Evolutionary conservation across 2,113 vertebrate genomes (phyloP).

Genomic region (Oreochromis aureus): DNA sequence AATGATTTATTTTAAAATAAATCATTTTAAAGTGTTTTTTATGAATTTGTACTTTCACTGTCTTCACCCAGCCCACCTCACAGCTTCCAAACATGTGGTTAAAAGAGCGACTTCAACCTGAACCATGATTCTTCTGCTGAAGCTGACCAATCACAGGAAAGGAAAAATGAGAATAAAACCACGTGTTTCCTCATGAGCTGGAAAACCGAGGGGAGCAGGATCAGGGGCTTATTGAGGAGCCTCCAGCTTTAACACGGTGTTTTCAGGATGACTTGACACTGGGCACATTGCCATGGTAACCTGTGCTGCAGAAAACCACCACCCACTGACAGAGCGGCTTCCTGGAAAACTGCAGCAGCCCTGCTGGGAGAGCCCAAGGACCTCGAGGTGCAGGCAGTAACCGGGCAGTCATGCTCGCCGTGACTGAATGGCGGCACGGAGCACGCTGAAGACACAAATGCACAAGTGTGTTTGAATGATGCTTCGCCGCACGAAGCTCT

Average conservation of each 20-base stretch:
- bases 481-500: neutral
- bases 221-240: neutral
- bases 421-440: neutral
- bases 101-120: neutral
- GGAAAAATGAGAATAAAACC: neutral
- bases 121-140: neutral
- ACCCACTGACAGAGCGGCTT: neutral
- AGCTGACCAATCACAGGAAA: neutral
- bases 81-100: neutral
- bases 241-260: neutral
- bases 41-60: fast-evolving
- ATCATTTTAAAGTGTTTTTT: neutral
- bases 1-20: neutral
- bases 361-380: neutral
- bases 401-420: neutral
- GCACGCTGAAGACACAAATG: neutral
- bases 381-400: neutral
- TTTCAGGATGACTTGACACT: neutral
- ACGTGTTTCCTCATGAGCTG: neutral
- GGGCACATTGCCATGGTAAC: neutral
- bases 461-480: neutral
- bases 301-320: neutral
- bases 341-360: neutral
- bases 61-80: fast-evolving
- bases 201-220: neutral